These are phyloP conservation scores for Scaptomyza polygonia DNA, from an alignment of 2,888 invertebrate species.

Conservation along the genomic window DNA sequence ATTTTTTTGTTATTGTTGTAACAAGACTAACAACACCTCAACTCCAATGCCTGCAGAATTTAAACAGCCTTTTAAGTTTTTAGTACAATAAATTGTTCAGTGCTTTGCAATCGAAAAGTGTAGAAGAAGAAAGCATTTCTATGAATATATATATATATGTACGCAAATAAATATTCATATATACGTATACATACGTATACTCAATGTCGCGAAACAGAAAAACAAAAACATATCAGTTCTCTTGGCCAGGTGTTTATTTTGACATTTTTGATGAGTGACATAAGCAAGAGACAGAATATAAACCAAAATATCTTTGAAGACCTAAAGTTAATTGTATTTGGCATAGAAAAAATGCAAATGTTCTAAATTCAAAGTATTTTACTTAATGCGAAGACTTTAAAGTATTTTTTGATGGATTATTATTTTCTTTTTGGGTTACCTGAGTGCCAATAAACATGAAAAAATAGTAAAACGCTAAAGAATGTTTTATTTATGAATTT, in stretches of 20 bases:
- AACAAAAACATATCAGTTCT: constrained; percentile 1
- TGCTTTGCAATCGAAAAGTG: not conserved
- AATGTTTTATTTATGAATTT: too few relatives aligned
- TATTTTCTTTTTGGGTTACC: too few relatives aligned
- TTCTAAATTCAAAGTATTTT: not conserved
- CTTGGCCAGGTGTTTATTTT: constrained; percentile 56
- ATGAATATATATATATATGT: too few relatives aligned
- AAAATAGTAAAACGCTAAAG: too few relatives aligned
- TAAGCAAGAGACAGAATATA: constrained; percentile 42
- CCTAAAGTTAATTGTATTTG: not conserved
- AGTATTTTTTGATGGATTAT: too few relatives aligned
- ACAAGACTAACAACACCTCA: not conserved
- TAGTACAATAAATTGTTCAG: constrained; percentile 30
- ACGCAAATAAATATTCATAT: constrained; percentile 5
- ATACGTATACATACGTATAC: not conserved
- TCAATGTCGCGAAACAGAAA: constrained; percentile 33
- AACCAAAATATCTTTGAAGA: not conserved
- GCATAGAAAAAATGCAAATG: too few relatives aligned
- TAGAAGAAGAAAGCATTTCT: constrained; percentile 9
- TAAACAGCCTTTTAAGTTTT: constrained; percentile 41
- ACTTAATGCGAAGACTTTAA: not conserved
- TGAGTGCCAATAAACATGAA: too few relatives aligned
- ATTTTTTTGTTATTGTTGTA: not conserved
- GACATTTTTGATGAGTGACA: constrained; percentile 69
- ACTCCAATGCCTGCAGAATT: constrained; percentile 9